Evolutionary conservation across 2,888 invertebrate species (phyloP), one percentile per base, ranked within the genome.

Genomic region (Heliconius aoede): DNA sequence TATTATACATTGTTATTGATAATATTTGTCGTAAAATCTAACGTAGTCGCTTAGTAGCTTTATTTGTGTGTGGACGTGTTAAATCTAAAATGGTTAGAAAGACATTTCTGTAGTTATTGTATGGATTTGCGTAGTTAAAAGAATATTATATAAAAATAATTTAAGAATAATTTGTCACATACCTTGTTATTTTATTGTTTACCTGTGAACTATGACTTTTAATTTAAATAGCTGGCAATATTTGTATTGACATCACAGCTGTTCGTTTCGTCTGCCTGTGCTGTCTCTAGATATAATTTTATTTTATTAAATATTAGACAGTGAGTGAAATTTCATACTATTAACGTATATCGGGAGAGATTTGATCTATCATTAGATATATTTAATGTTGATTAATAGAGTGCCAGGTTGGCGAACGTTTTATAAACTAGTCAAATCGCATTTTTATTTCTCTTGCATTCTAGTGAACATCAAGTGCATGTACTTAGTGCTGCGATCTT

Each of bases 241-340:
- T 85, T 88, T 87, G 82, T 89, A 91, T 92, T 92, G 92, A 93
- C 93, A 93, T 92, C 93, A 93, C 94, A 93, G 93, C 94, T 94
- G 94, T 94, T 93, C 93, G 90, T 91, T 92, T 91, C 84, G 81
- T 84, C 84, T 89, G 88, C 85, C 85, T 92, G 90, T 92, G 89
- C 88, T 90, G 88, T 89, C 86, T 83, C 84, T 90, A 89, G 88
- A 80, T 81, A 80, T 79, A 78, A 82, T 80, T 83, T 82, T 82
- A 92, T 91, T 92, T 88, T 90, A 89, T 85, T 90, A 88, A 85
- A 90, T 76, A 72, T 76, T 88, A 84, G 85, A 91, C 93, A 93
- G 93, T 93, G 91, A 93, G 94, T 92, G 90, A 85, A 83, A 86
- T 84, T 88, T 86, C 81, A 81, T 85, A 84, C 83, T 85, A 84